Percentiles rank a stretch among this genome's conserved stretches.
Conservation (phyloP, 2,797 vertebrate species). For the Amblyopsis hoosieri region DNA sequence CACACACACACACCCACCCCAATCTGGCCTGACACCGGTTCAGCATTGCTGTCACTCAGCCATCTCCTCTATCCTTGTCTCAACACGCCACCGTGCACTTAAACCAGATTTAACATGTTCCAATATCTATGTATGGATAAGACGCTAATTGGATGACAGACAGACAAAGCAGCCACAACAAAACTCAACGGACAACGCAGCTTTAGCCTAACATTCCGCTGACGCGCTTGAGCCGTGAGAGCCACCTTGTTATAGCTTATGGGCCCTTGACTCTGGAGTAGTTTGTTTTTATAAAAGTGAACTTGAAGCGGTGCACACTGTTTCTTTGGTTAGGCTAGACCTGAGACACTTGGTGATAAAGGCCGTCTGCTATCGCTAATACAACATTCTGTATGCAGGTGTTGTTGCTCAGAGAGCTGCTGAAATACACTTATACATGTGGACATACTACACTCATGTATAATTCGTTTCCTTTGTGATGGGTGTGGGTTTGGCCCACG, state of each 20-base stretch:
- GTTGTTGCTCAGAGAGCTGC: slow-evolving; percentile 2
- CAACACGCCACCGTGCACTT: neutral
- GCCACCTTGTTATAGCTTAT: neutral
- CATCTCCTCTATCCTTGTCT: slow-evolving; percentile 15
- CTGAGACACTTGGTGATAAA: slow-evolving; percentile 26
- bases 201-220: no score
- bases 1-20: slow-evolving; percentile 35
- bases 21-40: slow-evolving; percentile 38
- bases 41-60: slow-evolving; percentile 40
- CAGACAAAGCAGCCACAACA: no score
- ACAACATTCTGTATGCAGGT: slow-evolving; percentile 18
- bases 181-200: no score
- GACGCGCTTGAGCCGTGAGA: no score
- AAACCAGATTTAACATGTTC: neutral
- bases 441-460: neutral
- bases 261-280: slow-evolving; percentile 28
- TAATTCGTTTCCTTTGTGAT: neutral
- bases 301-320: slow-evolving; percentile 11
- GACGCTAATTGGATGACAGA: no score
- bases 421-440: neutral
- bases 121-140: neutral
- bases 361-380: slow-evolving; percentile 11
- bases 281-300: slow-evolving; percentile 16
- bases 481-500: no score
- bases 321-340: neutral